A percentile compares a stretch with the other conserved stretches of the same genome.
phyloP scores from a whole-genome alignment of 2,797 vertebrate genomes.

The Oreochromis grahami region DNA sequence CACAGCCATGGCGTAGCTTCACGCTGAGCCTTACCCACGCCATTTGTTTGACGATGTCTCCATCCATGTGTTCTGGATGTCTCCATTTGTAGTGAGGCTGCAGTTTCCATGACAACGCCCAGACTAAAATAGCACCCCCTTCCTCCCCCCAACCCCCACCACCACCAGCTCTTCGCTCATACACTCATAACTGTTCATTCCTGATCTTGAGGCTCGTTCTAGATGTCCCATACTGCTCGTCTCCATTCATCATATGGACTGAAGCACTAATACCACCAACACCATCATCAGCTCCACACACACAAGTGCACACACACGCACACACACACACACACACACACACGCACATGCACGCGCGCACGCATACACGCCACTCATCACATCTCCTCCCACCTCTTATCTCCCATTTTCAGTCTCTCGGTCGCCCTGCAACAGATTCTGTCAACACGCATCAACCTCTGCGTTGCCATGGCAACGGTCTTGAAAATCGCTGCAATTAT shows the following conservation, averaged over 20 bases:
- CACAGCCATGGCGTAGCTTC: constrained; percentile 47
- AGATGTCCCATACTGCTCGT: constrained; percentile 51
- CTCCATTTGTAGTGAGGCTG: constrained; percentile 81
- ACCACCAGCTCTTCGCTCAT: constrained; percentile 7
- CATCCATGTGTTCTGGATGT: constrained; percentile 77
- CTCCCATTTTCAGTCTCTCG: constrained; percentile 62
- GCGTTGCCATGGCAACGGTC: constrained; percentile 61
- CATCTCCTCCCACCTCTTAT: constrained; percentile 67
- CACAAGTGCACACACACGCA: background rate
- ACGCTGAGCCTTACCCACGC: constrained; percentile 53
- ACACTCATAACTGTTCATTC: constrained; percentile 59
- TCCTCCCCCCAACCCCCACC: background rate
- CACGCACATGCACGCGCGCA: background rate
- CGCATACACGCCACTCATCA: background rate
- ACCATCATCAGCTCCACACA: background rate
- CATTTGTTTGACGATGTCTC: constrained; percentile 72
- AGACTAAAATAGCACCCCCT: constrained; percentile 77
- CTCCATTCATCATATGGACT: constrained; percentile 54
- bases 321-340: background rate
- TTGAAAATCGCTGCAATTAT: constrained; percentile 71
- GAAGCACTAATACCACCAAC: constrained; percentile 3
- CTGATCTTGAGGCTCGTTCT: constrained; percentile 52
- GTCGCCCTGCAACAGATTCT: constrained; percentile 69
- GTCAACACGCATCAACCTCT: constrained; percentile 71
- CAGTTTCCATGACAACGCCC: constrained; percentile 83